phyloP scores from a whole-genome alignment of 53 echinoderm and acorn worm species.

The Pentamera pediparva region DNA sequence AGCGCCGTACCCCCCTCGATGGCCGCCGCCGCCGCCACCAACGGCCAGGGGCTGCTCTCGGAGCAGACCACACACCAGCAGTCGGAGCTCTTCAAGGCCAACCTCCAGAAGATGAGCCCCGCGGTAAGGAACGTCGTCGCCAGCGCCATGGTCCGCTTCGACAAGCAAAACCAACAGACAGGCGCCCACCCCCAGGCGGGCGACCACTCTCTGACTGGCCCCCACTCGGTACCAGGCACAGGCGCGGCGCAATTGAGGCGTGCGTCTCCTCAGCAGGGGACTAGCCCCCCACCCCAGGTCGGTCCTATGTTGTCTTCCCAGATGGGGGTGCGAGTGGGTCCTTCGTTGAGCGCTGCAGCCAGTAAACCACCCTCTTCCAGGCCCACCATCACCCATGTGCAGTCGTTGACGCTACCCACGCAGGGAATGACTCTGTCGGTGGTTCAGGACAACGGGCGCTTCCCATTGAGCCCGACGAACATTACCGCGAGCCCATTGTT shows the following conservation, averaged over 20 bases:
- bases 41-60: neutral
- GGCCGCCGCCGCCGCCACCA: neutral
- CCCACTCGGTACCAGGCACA: neutral
- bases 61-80: neutral
- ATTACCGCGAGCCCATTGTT: neutral
- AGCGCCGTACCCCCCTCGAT: neutral
- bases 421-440: constrained; percentile 4
- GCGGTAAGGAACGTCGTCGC: neutral
- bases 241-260: no score
- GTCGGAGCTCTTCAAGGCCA: constrained; percentile 26
- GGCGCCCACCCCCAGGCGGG: neutral
- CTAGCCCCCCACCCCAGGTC: no score
- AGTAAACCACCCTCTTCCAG: neutral
- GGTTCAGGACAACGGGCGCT: neutral
- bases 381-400: constrained; percentile 1
- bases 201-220: neutral
- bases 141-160: constrained; percentile 10
- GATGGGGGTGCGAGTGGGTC: no score
- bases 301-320: no score
- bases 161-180: neutral
- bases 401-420: constrained; percentile 4
- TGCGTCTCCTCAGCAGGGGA: no score
- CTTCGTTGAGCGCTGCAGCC: neutral
- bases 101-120: constrained; percentile 21
- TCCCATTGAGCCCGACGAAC: neutral